A percentile compares a stretch with the other conserved stretches of the same genome.
phyloP scores from a whole-genome alignment of 1,140 invertebrate species.

The Philaenus spumarius region DNA sequence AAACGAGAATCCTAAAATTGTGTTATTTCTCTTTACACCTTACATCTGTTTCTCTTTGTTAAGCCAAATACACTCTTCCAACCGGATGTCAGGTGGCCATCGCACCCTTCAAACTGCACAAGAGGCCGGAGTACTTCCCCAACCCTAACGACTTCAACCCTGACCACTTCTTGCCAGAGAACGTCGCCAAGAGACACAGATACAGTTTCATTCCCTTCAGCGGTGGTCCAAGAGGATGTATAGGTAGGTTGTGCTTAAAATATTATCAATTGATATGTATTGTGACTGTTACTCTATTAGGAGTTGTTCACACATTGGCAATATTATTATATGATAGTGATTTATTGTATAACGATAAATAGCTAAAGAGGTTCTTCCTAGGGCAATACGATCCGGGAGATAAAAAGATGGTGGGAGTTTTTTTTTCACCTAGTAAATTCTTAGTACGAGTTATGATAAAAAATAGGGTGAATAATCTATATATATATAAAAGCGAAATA shows the following conservation, averaged over 20 bases:
- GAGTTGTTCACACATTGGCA: constrained; percentile 50
- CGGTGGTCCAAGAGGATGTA: constrained; percentile 44
- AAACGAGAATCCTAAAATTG: too few species aligned
- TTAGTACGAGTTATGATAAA: too few species aligned
- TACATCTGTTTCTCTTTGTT: too few species aligned
- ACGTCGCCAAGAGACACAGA: constrained; percentile 33
- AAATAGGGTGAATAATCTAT: too few species aligned
- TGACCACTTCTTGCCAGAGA: constrained; percentile 48
- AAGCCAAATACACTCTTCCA: constrained; percentile 20
- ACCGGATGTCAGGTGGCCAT: constrained; percentile 23
- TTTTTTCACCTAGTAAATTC: too few species aligned
- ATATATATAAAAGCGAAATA: too few species aligned
- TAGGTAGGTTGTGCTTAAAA: constrained; percentile 35
- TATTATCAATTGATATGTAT: not conserved
- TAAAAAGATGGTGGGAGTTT: too few species aligned
- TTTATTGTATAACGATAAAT: constrained; percentile 41
- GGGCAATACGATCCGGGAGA: too few species aligned
- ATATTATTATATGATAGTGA: constrained; percentile 50
- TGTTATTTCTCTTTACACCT: too few species aligned
- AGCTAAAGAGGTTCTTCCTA: constrained; percentile 22
- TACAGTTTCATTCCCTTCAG: constrained; percentile 47
- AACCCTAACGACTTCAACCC: constrained; percentile 51
- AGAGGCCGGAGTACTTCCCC: constrained; percentile 43
- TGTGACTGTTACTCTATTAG: too few species aligned
- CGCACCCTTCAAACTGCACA: constrained; percentile 38